Percentiles rank a stretch among this genome's conserved stretches.
These are phyloP conservation scores for Cygnus buccinator DNA, from an alignment of 2,113 vertebrate species.

Conservation along the genomic window DNA sequence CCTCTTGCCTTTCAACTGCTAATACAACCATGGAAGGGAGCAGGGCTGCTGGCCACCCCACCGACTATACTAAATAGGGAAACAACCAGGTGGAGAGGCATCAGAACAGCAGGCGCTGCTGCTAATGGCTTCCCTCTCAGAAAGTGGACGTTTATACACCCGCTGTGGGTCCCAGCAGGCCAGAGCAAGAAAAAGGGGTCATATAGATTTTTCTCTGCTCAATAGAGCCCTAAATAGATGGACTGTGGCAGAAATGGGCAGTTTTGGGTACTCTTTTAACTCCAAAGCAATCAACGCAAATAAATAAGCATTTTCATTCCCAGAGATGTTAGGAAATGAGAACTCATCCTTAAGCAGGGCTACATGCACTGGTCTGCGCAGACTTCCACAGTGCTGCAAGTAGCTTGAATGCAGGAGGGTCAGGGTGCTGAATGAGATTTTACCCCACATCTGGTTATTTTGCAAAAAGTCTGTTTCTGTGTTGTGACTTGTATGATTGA, in stretches of 20 bases:
- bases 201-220: conserved; percentile 25
- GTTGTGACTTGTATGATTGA: not conserved
- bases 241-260: not conserved
- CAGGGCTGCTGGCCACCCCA: not conserved
- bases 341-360: not conserved
- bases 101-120: not conserved
- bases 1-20: not conserved
- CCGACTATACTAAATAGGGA: not conserved
- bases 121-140: conserved; percentile 17
- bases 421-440: not conserved
- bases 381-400: not conserved
- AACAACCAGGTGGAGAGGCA: not conserved
- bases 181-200: not conserved
- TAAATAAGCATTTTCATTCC: not conserved
- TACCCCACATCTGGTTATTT: not conserved
- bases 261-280: not conserved
- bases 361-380: not conserved
- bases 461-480: not conserved
- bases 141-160: not conserved
- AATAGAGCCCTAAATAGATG: not conserved
- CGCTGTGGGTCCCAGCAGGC: not conserved
- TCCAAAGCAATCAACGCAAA: not conserved
- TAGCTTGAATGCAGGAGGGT: not conserved
- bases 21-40: not conserved
- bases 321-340: not conserved